Conservation (phyloP, 2,113 vertebrate genomes). For the mouse (Mus musculus) region GRCm39 chr5:131421501-131422000, state of each 20-base stretch:
- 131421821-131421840: no score
- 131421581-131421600: neutral
- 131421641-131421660: neutral
- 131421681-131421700: neutral
- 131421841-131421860: no score
- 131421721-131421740: neutral
- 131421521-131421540: neutral
- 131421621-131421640: neutral
- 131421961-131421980: neutral
- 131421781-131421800: no score
- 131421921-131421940: no score
- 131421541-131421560: neutral
- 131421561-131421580: neutral
- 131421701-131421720: neutral
- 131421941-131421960: no score
- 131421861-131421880: no score
- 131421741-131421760: no score
- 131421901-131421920: no score
- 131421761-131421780: no score
- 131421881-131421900: no score
- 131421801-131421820: no score
- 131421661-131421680: neutral
- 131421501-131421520: neutral
- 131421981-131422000: neutral
- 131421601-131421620: neutral